These are phyloP conservation scores for Python bivittatus DNA, from an alignment of 2,113 vertebrate genomes.

Conservation along the genomic window DNA sequence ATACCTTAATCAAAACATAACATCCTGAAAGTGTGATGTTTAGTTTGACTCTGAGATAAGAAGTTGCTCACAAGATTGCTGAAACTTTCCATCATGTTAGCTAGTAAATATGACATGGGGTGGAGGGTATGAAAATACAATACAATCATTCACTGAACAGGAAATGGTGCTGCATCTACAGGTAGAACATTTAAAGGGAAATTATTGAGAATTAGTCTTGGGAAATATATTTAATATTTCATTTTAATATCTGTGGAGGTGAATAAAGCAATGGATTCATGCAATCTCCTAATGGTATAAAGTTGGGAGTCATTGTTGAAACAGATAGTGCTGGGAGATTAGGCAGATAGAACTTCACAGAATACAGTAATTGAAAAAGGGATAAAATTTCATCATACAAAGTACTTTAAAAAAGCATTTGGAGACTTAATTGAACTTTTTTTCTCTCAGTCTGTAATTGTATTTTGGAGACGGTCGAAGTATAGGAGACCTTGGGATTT, in stretches of 20 bases:
- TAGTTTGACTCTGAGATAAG: neutral
- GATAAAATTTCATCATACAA: conserved; percentile 3
- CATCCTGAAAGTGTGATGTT: neutral
- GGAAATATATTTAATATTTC: neutral
- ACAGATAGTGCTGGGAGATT: neutral
- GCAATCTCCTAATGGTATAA: neutral
- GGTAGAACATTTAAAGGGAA: neutral
- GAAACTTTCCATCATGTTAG: neutral
- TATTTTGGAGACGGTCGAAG: neutral
- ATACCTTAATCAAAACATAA: neutral
- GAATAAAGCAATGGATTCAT: conserved; percentile 3
- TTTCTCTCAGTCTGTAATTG: neutral
- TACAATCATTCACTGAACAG: neutral
- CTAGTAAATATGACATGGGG: neutral
- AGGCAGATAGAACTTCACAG: neutral
- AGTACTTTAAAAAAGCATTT: neutral
- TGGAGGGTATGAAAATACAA: neutral
- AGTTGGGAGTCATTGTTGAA: neutral
- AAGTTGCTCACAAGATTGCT: neutral
- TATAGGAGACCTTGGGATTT: neutral
- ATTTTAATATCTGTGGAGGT: neutral
- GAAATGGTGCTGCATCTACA: neutral
- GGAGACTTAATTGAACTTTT: neutral
- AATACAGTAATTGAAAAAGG: conserved; percentile 20
- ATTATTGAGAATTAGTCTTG: neutral